phyloP scores from a whole-genome alignment of 2,888 invertebrate species.

The Frankliniella intonsa region DNA sequence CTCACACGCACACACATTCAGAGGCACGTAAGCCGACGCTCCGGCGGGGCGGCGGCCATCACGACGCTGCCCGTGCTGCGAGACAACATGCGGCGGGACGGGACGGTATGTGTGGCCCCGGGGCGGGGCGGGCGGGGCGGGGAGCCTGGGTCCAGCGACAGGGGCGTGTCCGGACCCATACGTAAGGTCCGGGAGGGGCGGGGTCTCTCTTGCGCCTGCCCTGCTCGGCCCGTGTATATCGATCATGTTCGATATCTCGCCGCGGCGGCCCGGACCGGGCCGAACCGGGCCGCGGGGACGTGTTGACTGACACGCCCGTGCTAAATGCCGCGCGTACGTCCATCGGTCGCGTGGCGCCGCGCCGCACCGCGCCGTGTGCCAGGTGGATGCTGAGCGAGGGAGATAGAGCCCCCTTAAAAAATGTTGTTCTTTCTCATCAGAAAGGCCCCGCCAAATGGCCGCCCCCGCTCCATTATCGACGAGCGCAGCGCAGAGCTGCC shows the following conservation, averaged over 20 bases:
- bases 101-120: neutral
- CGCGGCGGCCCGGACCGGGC: neutral
- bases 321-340: neutral
- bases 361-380: neutral
- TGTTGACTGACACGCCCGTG: slow-evolving; percentile 9
- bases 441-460: neutral
- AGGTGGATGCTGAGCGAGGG: neutral
- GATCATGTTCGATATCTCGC: too few relatives aligned
- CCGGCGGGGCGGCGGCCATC: too few relatives aligned
- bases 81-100: neutral
- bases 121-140: too few relatives aligned
- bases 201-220: too few relatives aligned
- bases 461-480: neutral
- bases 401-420: neutral
- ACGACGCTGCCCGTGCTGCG: too few relatives aligned
- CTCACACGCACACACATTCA: too few relatives aligned
- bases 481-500: neutral
- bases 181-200: too few relatives aligned
- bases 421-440: slow-evolving; percentile 21
- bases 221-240: too few relatives aligned
- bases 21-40: too few relatives aligned
- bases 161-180: too few relatives aligned
- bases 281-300: neutral
- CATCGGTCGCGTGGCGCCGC: neutral
- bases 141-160: too few relatives aligned